Evolutionary conservation across 2,113 vertebrate species (phyloP), one percentile per base, ranked within the genome.

Genomic region (Psilopsiagon aymara): DNA sequence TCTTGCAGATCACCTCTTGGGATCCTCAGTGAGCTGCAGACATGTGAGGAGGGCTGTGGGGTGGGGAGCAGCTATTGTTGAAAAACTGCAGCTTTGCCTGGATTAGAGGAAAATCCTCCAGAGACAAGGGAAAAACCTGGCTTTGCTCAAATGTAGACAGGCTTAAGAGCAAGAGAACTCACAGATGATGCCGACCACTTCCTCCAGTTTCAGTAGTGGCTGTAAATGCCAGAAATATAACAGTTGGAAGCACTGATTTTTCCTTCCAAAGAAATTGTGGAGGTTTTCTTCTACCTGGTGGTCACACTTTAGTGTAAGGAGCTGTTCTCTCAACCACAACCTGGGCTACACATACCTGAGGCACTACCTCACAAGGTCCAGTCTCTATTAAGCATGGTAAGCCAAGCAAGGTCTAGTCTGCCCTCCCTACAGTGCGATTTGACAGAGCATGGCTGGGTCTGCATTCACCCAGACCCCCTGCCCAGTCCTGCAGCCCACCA

Each of bases 31-130:
- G 18, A 86, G 74, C 77, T 86, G 62, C 35, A 82, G 80, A 81
- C 52, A 75, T 13, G 5, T 43, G 55, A 86, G n/a, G 44, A 88
- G 44, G 9, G 17, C 57, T 7, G 3, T 9, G 13, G 51, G 49
- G 28, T 82, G 37, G n/a, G 76, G 35, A 90, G 73, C 24, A 90
- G 55, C 41, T 84, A 15, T 91, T 75, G 39, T 2, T 92, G 59
- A 95, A 92, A 88, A 90, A 71, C 64, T 57, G 33, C 80, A 86
- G 62, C 41, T 95, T 79, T 86, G 51, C 46, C 46, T 39, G 73
- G 8, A 62, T 86, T 88, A 76, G 47, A 75, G 24, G 78, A 87
- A 93, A 83, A 80, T 63, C 57, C 73, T 83, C 49, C n/a, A 81
- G 88, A 92, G 69, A 44, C 35, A 7, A 20, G 6, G 46, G 24